These are phyloP conservation scores for Incurvaria masculella DNA, from an alignment of 2,888 invertebrate genomes.

Conservation along the genomic window DNA sequence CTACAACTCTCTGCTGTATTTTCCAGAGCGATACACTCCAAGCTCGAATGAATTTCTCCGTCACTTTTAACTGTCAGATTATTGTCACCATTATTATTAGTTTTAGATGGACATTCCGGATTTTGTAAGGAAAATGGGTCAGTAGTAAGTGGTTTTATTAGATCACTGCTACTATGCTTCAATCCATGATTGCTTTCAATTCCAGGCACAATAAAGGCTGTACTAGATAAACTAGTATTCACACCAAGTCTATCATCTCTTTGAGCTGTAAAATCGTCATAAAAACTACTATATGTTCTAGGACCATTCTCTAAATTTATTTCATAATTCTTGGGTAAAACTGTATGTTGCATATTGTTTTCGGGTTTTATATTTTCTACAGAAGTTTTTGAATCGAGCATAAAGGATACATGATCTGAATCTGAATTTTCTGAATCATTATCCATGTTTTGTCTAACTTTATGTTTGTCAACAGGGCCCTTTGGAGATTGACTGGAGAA, in stretches of 20 bases:
- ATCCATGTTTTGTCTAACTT: neutral
- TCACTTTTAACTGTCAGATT: neutral
- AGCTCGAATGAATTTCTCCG: neutral
- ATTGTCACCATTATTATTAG: neutral
- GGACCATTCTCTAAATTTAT: conserved; percentile 27
- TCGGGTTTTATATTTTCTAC: conserved; percentile 23
- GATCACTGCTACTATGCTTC: too few species aligned
- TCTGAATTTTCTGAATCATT: too few species aligned
- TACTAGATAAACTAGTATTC: neutral
- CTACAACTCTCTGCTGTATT: neutral
- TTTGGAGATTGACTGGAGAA: conserved; percentile 30
- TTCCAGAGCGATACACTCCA: neutral
- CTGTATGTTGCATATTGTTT: neutral
- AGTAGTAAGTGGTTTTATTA: too few species aligned
- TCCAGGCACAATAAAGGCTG: neutral
- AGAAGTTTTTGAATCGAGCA: too few species aligned
- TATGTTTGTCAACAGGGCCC: too few species aligned
- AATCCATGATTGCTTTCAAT: too few species aligned
- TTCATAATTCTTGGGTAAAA: conserved; percentile 19
- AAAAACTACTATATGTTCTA: conserved; percentile 38
- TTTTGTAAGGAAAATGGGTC: too few species aligned
- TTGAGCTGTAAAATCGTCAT: conserved; percentile 34
- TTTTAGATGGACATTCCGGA: neutral
- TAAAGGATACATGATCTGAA: too few species aligned
- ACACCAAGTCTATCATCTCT: conserved; percentile 5